These are phyloP conservation scores for Ceratina australensis DNA, from an alignment of 1,140 invertebrate genomes.

Conservation along the genomic window DNA sequence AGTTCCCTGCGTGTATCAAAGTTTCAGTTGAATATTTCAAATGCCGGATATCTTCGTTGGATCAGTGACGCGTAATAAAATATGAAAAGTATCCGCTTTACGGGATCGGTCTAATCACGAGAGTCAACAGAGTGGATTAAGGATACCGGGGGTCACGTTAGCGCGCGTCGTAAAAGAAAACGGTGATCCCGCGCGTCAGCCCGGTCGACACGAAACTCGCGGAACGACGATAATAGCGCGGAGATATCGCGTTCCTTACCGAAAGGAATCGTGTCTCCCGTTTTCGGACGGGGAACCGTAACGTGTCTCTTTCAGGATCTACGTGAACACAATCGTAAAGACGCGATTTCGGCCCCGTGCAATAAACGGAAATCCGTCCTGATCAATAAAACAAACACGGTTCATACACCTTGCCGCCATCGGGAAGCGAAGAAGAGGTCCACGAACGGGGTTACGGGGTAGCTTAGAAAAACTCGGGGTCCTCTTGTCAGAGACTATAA, in stretches of 20 bases:
- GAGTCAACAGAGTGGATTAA: slow-evolving; percentile 51
- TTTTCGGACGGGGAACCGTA: neutral
- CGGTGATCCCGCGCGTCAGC: slow-evolving; percentile 48
- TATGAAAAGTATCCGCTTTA: slow-evolving; percentile 52
- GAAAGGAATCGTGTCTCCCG: neutral
- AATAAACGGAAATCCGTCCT: slow-evolving; percentile 45
- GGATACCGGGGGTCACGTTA: slow-evolving; percentile 33
- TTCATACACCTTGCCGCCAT: slow-evolving; percentile 26
- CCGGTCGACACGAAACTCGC: slow-evolving; percentile 55
- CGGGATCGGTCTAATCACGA: slow-evolving; percentile 43
- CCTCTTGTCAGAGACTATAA: slow-evolving; percentile 33
- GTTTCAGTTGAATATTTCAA: neutral
- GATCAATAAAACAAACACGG: slow-evolving; percentile 67
- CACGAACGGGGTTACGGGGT: slow-evolving; percentile 56
- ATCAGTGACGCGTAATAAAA: slow-evolving; percentile 16
- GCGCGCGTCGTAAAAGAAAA: slow-evolving; percentile 60
- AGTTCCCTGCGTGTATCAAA: neutral
- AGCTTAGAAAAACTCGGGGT: slow-evolving; percentile 58
- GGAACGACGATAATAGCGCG: slow-evolving; percentile 24
- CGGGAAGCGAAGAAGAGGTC: slow-evolving; percentile 62
- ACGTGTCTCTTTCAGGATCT: neutral
- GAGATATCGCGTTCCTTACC: neutral
- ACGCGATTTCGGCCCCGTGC: neutral
- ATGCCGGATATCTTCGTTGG: no score
- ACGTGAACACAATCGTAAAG: slow-evolving; percentile 29